These are phyloP conservation scores for Gambusia holbrooki DNA, from an alignment of 2,113 vertebrate genomes.

Conservation along the genomic window DNA sequence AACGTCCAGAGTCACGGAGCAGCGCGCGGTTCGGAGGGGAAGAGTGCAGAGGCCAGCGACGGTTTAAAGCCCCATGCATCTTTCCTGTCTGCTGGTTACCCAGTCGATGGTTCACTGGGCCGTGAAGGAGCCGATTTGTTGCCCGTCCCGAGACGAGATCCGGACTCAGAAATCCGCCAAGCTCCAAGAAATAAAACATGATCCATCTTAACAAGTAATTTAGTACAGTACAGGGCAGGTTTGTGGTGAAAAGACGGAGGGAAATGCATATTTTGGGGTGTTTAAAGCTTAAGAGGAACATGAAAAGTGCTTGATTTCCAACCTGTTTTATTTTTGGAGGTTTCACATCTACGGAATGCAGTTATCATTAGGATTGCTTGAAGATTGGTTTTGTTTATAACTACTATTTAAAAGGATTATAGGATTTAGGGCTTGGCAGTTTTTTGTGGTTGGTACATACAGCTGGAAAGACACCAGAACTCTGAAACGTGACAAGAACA, in stretches of 20 bases:
- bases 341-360: neutral
- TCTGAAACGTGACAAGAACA: neutral
- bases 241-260: slow-evolving; percentile 6
- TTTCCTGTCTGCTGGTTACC: slow-evolving; percentile 67
- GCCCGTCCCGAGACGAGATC: slow-evolving; percentile 38
- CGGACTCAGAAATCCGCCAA: slow-evolving; percentile 20
- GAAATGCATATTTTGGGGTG: neutral
- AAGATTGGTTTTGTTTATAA: neutral
- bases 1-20: slow-evolving; percentile 65
- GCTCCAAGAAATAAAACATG: neutral
- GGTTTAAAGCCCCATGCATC: slow-evolving; percentile 65
- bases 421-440: neutral
- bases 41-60: slow-evolving; percentile 27
- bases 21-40: slow-evolving; percentile 20
- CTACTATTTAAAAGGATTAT: neutral
- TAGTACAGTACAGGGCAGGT: slow-evolving; percentile 33
- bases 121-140: slow-evolving; percentile 70
- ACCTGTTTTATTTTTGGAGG: neutral
- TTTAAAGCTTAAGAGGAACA: neutral
- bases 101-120: slow-evolving; percentile 68
- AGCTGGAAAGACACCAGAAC: neutral
- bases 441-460: neutral
- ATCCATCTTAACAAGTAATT: slow-evolving; percentile 49
- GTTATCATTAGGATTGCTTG: neutral
- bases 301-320: neutral